Percentiles rank a stretch among this genome's conserved stretches.
Evolutionary conservation across 2,113 vertebrate genomes (phyloP).

Genomic region (Megalops atlanticus): DNA sequence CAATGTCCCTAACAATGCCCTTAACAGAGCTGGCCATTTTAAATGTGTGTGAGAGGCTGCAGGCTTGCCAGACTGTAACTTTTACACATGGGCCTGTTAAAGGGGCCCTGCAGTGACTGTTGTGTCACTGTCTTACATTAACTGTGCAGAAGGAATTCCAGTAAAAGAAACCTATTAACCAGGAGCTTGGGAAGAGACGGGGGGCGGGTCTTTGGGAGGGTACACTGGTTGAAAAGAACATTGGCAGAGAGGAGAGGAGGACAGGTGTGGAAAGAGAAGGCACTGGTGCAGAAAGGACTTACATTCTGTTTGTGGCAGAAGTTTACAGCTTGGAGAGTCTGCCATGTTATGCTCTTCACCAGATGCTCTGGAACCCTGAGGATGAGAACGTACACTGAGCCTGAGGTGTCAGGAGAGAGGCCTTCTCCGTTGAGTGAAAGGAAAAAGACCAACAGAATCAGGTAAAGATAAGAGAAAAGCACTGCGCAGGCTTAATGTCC

Average conservation of each 20-base stretch:
- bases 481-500: too few species aligned
- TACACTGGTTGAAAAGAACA: neutral
- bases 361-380: conserved; percentile 85
- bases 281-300: conserved; percentile 48
- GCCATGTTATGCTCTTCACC: conserved; percentile 90
- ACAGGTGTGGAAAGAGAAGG: neutral
- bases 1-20: neutral
- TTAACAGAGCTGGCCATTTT: neutral
- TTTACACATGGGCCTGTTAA: conserved; percentile 20
- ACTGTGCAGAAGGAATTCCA: conserved; percentile 59
- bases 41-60: conserved; percentile 10
- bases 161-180: conserved; percentile 49
- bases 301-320: conserved; percentile 96
- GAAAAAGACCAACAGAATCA: too few species aligned
- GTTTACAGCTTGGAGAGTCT: conserved; percentile 91
- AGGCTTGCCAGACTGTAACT: neutral
- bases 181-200: neutral
- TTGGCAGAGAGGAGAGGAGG: neutral
- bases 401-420: neutral
- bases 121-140: conserved; percentile 55
- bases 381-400: conserved; percentile 24
- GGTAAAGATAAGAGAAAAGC: too few species aligned
- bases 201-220: neutral
- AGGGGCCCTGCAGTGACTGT: conserved; percentile 34
- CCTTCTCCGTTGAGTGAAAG: neutral